phyloP scores from a whole-genome alignment of 2,113 vertebrate genomes.

The Gymnorhina tibicen region DNA sequence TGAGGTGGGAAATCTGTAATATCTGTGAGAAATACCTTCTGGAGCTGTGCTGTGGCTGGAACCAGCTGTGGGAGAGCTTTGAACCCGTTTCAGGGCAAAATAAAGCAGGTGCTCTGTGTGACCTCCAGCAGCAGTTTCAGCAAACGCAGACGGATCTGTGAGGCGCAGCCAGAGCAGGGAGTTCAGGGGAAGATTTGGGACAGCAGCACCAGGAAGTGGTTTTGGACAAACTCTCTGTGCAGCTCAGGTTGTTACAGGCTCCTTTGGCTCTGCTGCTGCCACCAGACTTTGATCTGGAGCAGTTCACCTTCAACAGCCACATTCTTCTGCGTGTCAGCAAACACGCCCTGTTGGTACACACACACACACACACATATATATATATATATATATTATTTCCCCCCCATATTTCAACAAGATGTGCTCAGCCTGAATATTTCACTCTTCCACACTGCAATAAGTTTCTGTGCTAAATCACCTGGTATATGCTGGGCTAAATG shows the following conservation, averaged over 20 bases:
- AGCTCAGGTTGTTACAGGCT: background rate
- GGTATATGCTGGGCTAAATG: background rate
- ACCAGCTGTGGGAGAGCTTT: background rate
- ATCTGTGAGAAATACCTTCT: background rate
- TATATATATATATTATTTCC: accelerated
- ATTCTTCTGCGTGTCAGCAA: background rate
- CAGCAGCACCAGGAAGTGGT: background rate
- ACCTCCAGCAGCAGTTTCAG: background rate
- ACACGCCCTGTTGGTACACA: background rate
- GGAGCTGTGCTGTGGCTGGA: background rate
- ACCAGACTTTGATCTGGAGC: background rate
- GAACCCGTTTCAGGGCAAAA: background rate
- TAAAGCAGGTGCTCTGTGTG: background rate
- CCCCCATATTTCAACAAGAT: background rate
- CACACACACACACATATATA: accelerated
- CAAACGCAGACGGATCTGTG: background rate
- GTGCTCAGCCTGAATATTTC: background rate
- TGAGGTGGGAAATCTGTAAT: background rate
- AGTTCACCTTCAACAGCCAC: background rate
- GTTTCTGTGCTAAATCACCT: background rate
- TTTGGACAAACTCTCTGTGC: background rate
- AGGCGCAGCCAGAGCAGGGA: background rate
- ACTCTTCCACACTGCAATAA: background rate
- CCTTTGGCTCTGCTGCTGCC: background rate
- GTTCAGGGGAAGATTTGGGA: background rate